Conservation (phyloP, 64 coral and sea anemone species). For the Actinia tenebrosa region DNA sequence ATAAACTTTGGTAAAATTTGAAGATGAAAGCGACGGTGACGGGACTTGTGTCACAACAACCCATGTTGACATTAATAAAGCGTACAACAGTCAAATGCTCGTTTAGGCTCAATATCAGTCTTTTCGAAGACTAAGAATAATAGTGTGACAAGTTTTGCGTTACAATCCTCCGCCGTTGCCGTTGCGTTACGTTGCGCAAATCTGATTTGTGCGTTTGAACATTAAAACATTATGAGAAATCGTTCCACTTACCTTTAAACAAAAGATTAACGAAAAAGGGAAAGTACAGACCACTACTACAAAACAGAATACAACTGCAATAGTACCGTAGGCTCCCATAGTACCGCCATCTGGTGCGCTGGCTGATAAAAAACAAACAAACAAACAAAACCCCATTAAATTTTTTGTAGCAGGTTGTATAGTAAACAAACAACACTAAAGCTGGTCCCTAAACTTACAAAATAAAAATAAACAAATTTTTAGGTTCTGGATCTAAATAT, state of each 20-base stretch:
- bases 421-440: too few species aligned
- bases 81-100: background rate
- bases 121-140: background rate
- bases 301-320: slow-evolving; percentile 69
- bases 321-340: slow-evolving; percentile 72
- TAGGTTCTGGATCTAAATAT: too few species aligned
- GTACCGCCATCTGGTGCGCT: slow-evolving; percentile 83
- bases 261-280: slow-evolving; percentile 93
- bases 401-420: too few species aligned
- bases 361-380: slow-evolving; percentile 26
- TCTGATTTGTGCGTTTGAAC: too few species aligned
- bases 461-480: too few species aligned
- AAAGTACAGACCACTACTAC: slow-evolving; percentile 82
- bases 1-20: too few species aligned
- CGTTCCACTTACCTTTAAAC: slow-evolving; percentile 77
- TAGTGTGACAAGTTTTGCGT: background rate
- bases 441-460: too few species aligned
- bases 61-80: too few species aligned
- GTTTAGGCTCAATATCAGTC: background rate
- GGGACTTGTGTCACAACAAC: too few species aligned
- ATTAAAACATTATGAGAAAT: background rate
- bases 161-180: background rate
- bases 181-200: too few species aligned
- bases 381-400: too few species aligned
- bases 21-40: too few species aligned